A percentile compares a stretch with the other conserved stretches of the same genome.
Evolutionary conservation across 2,113 vertebrate genomes (phyloP).

Genomic region (Aplodontia rufa): DNA sequence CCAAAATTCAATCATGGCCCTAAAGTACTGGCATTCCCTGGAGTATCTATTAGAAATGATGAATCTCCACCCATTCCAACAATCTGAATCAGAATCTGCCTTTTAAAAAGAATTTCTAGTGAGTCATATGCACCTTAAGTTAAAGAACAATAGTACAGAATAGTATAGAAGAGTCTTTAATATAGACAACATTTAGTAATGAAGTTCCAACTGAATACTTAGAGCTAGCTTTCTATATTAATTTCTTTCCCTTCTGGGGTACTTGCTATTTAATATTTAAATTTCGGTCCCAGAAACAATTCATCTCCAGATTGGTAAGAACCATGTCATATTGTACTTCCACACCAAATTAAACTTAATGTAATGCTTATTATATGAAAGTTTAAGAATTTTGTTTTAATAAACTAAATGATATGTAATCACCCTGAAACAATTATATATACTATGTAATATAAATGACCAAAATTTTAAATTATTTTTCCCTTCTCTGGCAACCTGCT

Average conservation of each 20-base stretch:
- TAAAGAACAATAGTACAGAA: not conserved
- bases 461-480: slow-evolving; percentile 27
- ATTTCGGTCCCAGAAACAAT: not conserved
- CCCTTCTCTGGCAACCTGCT: not conserved
- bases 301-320: not conserved
- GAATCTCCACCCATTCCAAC: not conserved
- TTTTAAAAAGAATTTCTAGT: not conserved
- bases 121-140: not conserved
- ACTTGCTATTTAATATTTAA: not conserved
- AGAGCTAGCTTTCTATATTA: not conserved
- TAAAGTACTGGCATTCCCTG: not conserved
- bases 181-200: not conserved
- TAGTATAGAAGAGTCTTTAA: not conserved
- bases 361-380: not conserved
- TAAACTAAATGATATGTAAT: not conserved
- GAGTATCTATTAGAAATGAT: not conserved
- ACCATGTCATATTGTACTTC: not conserved
- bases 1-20: not conserved
- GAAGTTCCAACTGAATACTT: not conserved
- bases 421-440: not conserved
- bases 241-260: not conserved
- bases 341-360: not conserved
- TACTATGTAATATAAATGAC: not conserved
- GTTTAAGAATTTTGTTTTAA: slow-evolving; percentile 1
- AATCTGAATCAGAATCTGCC: not conserved